Evolutionary conservation across 2,113 vertebrate species (phyloP), one percentile per base, ranked within the genome.

Genomic region (Callocephalon fimbriatum): DNA sequence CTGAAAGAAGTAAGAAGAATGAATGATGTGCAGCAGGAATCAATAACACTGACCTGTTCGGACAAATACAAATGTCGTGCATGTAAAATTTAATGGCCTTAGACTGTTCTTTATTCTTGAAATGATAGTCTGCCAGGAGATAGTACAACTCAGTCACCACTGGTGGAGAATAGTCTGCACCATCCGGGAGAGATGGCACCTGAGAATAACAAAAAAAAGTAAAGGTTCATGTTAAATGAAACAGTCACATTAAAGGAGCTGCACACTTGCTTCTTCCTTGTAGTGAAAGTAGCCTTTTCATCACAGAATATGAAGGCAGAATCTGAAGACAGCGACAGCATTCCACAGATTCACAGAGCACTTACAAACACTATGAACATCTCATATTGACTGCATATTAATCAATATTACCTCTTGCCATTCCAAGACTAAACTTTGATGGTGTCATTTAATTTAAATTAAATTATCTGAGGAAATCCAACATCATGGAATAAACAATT

Each of bases 41-140:
- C 68, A 77, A 42, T 35, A 48, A 50, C 19, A 95, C 98, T 23
- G 38, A 99, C 99, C 99, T 99, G 98, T 99, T 98, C 14, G 99
- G 99, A 91, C 98, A 99, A 93, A 99, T 98, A 79, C 99, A 99
- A 82, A 99, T 99, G 94, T 99, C 99, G 0, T 99, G 99, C 99
- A 99, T 99, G 90, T 99, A 99, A 97, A 99, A 99, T 98, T 99
- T 99, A 96, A 99, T 99, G 91, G 99, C 99, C 97, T 99, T 99
- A 62, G 99, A 99, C 95, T 99, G 99, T 73, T 99, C 99, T 96
- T 99, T 99, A 97, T 99, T 99, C 97, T 99, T 99, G 97, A 99
- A 99, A 93, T 99, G 99, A 95, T 99, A 99, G 80, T 99, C 99
- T 40, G 99, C 99, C 95, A 99, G 97, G 67, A 99, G 98, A 93